A percentile compares a stretch with the other conserved stretches of the same genome.
Conservation (phyloP, 2,888 invertebrate genomes). For the Limnephilus rhombicus region DNA sequence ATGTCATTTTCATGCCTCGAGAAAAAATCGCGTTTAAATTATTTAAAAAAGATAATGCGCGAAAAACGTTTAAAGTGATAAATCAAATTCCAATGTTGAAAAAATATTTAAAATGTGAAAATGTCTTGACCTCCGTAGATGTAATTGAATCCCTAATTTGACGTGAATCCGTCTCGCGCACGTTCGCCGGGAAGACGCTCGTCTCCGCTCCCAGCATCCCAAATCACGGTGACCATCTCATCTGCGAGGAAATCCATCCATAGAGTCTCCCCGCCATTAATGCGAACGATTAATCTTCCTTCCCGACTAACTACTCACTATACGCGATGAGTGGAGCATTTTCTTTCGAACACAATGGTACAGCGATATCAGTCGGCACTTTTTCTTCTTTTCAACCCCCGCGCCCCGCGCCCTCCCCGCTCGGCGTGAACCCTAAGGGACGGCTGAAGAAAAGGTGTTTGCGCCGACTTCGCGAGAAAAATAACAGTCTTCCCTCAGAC, state of each 20-base stretch:
- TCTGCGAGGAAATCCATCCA: conserved; percentile 2
- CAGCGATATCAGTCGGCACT: conserved; percentile 65
- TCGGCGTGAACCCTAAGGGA: conserved; percentile 72
- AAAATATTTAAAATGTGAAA: background rate
- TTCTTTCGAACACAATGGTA: conserved; percentile 65
- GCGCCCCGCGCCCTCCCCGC: conserved; percentile 68
- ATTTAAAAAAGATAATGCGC: background rate
- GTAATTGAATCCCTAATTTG: conserved; percentile 38
- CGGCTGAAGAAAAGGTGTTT: conserved; percentile 77
- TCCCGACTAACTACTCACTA: conserved; percentile 70
- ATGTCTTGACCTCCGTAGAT: conserved; percentile 29
- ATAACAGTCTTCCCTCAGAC: conserved; percentile 72
- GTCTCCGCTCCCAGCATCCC: background rate
- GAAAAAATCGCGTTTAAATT: background rate
- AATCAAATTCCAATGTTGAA: conserved; percentile 33
- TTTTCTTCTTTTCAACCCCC: conserved; percentile 66
- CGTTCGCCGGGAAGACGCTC: background rate
- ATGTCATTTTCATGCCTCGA: background rate
- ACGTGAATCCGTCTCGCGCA: conserved; percentile 23
- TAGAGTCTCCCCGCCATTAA: conserved; percentile 63
- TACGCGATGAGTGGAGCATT: conserved; percentile 65
- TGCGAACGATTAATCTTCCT: conserved; percentile 77
- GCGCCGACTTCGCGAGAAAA: conserved; percentile 76
- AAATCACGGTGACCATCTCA: conserved; percentile 66
- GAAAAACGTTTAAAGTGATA: background rate